Evolutionary conservation across 2,113 vertebrate genomes (phyloP).

Genomic region (Sula dactylatra): DNA sequence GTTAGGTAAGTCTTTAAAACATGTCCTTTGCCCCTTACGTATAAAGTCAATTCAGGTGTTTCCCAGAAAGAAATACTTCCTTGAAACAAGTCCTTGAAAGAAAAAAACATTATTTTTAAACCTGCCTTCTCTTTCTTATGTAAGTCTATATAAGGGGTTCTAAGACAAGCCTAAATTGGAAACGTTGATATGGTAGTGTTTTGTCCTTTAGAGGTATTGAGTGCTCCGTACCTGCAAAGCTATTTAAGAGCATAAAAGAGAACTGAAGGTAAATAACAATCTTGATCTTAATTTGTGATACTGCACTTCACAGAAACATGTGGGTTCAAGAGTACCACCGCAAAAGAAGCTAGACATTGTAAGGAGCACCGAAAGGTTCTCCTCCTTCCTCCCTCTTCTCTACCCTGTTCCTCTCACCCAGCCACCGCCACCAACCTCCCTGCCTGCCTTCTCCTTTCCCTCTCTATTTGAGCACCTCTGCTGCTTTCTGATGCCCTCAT

Average conservation of each 20-base stretch:
- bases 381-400: background rate
- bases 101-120: background rate
- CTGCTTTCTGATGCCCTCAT: background rate
- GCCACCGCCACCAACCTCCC: background rate
- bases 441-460: background rate
- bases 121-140: background rate
- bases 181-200: background rate
- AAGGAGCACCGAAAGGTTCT: background rate
- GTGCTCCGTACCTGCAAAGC: background rate
- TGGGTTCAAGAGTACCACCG: background rate
- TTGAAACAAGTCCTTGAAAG: background rate
- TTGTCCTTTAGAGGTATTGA: background rate
- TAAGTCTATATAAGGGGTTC: background rate
- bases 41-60: background rate
- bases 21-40: background rate
- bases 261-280: background rate
- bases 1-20: background rate
- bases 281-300: background rate
- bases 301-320: accelerated
- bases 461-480: background rate
- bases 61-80: background rate
- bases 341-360: background rate
- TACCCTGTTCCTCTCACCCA: background rate
- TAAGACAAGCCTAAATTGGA: background rate
- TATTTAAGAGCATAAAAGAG: background rate